These are phyloP conservation scores for Girardia tigrina DNA, from an alignment of 2,888 invertebrate species.

Conservation along the genomic window DNA sequence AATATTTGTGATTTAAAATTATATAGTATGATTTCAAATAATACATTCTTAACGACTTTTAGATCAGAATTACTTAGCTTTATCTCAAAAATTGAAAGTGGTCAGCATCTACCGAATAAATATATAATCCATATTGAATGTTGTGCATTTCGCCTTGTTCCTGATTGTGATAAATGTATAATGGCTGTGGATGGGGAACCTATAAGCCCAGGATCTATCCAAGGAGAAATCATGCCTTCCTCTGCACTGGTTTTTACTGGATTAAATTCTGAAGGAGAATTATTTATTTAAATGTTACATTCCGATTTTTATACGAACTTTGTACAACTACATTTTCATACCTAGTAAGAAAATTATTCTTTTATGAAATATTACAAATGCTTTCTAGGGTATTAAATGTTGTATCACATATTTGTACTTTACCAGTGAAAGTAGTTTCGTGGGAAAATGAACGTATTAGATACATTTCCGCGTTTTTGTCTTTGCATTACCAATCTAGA, in stretches of 20 bases:
- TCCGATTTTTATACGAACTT: background rate
- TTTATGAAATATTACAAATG: too few relatives aligned
- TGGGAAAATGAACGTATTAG: too few relatives aligned
- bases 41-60: too few relatives aligned
- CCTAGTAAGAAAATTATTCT: too few relatives aligned
- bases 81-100: background rate
- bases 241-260: background rate
- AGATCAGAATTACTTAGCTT: conserved; percentile 7
- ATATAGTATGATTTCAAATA: too few relatives aligned
- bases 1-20: too few relatives aligned
- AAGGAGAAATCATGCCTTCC: background rate
- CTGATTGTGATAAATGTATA: conserved; percentile 1
- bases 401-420: too few relatives aligned
- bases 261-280: conserved; percentile 2
- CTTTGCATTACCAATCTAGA: too few relatives aligned
- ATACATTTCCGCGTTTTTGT: too few relatives aligned
- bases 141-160: background rate
- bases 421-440: too few relatives aligned
- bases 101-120: background rate
- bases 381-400: too few relatives aligned
- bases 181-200: conserved; percentile 14
- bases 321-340: conserved; percentile 6
- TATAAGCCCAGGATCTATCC: background rate
- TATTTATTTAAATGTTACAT: conserved; percentile 6
- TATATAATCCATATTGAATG: background rate